Conservation (phyloP, 1,140 invertebrate genomes). For the Dendroctonus valens region DNA sequence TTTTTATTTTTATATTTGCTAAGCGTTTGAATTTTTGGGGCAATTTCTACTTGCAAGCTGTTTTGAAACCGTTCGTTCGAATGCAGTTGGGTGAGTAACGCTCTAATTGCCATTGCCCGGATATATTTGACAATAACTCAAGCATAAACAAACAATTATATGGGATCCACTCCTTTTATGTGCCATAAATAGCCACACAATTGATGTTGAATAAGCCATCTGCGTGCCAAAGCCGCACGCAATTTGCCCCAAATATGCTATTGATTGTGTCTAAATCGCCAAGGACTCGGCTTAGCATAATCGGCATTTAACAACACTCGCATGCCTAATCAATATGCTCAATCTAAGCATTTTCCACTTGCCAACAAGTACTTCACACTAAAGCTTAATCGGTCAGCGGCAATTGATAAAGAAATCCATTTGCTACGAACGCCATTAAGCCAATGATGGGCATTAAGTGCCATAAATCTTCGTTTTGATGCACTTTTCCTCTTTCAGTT, state of each 20-base stretch:
- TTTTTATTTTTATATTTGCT: no score
- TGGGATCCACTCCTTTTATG: not conserved
- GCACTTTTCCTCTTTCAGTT: no score
- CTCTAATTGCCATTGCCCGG: conserved; percentile 11
- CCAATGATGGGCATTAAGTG: no score
- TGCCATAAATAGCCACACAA: conserved; percentile 1
- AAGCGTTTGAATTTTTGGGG: no score
- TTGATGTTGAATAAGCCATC: not conserved
- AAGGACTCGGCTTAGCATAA: not conserved
- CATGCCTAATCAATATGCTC: conserved; percentile 3
- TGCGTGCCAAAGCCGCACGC: not conserved
- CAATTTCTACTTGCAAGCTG: no score
- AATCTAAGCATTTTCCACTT: no score
- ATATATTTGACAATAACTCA: conserved; percentile 8
- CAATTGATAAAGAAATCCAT: no score
- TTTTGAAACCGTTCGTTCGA: not conserved
- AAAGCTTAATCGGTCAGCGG: no score
- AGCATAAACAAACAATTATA: conserved; percentile 8
- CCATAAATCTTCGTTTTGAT: no score
- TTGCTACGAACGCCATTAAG: no score
- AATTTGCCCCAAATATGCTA: not conserved
- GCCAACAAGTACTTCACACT: no score
- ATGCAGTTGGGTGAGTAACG: not conserved
- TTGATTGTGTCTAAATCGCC: not conserved
- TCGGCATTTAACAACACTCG: not conserved